phyloP scores from a whole-genome alignment of 2,888 invertebrate genomes.

The Ommatoiulus sabulosus region DNA sequence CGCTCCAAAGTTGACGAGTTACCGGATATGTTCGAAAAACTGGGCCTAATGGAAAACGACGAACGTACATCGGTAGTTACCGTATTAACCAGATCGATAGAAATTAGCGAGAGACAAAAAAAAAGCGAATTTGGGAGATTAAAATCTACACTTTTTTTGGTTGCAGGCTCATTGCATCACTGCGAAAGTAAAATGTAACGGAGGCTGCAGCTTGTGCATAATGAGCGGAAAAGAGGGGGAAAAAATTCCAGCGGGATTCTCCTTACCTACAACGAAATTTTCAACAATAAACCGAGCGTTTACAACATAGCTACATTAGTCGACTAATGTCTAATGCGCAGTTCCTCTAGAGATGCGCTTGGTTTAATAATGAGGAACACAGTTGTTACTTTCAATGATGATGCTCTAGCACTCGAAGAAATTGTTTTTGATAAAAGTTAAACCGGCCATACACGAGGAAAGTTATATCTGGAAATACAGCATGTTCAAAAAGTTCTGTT shows the following conservation, averaged over 20 bases:
- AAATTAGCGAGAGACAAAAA: background rate
- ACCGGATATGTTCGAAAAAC: background rate
- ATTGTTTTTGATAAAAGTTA: no score
- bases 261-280: background rate
- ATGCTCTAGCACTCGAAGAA: no score
- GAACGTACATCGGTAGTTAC: background rate
- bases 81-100: slow-evolving; percentile 16
- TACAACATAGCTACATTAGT: background rate
- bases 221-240: background rate
- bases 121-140: background rate
- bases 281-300: background rate
- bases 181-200: background rate
- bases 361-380: no score
- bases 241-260: background rate
- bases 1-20: slow-evolving; percentile 20
- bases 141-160: background rate
- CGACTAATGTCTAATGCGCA: no score
- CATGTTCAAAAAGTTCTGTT: no score
- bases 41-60: slow-evolving; percentile 2
- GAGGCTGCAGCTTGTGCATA: background rate
- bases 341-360: no score
- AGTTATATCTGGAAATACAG: no score
- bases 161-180: background rate
- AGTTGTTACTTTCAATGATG: no score
- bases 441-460: no score